A percentile compares a stretch with the other conserved stretches of the same genome.
Conservation (phyloP, 2,797 vertebrate species). For the Garrulus glandarius region DNA sequence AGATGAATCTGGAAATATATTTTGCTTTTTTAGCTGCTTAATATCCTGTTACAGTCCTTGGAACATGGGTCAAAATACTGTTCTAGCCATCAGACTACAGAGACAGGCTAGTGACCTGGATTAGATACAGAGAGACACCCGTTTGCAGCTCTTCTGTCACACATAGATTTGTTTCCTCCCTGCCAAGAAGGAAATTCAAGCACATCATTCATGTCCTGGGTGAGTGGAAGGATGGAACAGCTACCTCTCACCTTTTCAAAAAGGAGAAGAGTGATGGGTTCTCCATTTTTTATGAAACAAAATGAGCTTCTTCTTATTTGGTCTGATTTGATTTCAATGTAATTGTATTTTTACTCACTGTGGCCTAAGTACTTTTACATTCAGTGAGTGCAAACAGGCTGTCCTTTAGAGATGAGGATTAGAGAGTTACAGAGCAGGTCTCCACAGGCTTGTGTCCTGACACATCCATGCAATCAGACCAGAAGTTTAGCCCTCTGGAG, state of each 20-base stretch:
- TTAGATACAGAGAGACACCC: neutral
- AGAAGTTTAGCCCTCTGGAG: neutral
- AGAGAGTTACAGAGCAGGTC: neutral
- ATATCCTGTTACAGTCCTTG: neutral
- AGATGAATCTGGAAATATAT: neutral
- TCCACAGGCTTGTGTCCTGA: neutral
- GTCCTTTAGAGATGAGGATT: neutral
- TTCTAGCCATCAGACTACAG: neutral
- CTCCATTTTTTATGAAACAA: slow-evolving; percentile 20
- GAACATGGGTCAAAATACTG: neutral
- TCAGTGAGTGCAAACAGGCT: neutral
- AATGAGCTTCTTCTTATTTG: neutral
- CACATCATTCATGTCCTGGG: neutral
- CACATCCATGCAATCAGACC: neutral
- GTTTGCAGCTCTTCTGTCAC: neutral
- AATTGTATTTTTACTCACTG: neutral
- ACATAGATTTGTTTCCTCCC: neutral
- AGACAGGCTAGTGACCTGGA: neutral
- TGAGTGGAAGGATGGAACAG: neutral
- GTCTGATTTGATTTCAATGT: neutral
- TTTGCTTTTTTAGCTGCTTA: neutral
- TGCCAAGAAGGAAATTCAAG: slow-evolving; percentile 31
- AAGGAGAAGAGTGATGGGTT: neutral
- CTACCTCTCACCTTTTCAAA: neutral
- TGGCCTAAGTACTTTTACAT: neutral